A percentile compares a stretch with the other conserved stretches of the same genome.
Evolutionary conservation across 2,888 invertebrate species (phyloP).

Genomic region (Nemapogon koenigi): DNA sequence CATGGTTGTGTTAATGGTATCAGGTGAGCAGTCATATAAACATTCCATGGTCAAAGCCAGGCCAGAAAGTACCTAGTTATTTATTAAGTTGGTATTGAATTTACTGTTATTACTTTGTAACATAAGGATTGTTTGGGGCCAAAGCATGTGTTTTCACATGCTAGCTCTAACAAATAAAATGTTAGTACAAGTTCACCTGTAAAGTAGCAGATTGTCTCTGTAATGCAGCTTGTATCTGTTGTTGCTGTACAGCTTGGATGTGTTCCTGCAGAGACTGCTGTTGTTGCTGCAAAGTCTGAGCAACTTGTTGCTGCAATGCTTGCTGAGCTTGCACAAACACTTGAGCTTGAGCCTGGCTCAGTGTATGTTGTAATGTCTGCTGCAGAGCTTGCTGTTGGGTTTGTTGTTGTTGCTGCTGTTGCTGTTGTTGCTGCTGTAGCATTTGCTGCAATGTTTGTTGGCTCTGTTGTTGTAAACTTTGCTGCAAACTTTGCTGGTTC

Average conservation of each 20-base stretch:
- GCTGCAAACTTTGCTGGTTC: slow-evolving; percentile 29
- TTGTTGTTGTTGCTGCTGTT: slow-evolving; percentile 34
- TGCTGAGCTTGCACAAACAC: slow-evolving; percentile 50
- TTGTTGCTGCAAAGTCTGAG: slow-evolving; percentile 42
- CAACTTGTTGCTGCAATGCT: slow-evolving; percentile 51
- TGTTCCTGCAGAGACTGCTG: slow-evolving; percentile 53
- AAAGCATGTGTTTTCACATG: too few relatives aligned
- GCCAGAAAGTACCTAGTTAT: too few relatives aligned
- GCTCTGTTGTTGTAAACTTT: slow-evolving; percentile 22
- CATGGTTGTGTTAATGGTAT: too few relatives aligned
- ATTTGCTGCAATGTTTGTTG: slow-evolving; percentile 18
- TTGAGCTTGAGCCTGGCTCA: slow-evolving; percentile 53
- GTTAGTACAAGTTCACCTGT: slow-evolving; percentile 42
- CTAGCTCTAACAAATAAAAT: too few relatives aligned
- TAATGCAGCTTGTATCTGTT: slow-evolving; percentile 54
- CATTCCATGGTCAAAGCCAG: too few relatives aligned
- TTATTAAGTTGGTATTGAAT: too few relatives aligned
- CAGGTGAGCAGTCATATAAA: too few relatives aligned
- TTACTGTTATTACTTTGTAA: too few relatives aligned
- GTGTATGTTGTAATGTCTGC: slow-evolving; percentile 41
- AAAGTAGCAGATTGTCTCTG: slow-evolving; percentile 53
- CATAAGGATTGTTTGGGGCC: too few relatives aligned
- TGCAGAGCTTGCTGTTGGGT: slow-evolving; percentile 35
- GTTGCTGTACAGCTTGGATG: slow-evolving; percentile 52
- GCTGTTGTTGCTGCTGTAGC: slow-evolving; percentile 30